Conservation (phyloP, 1,140 invertebrate species). For the Tetraneura akinire region DNA sequence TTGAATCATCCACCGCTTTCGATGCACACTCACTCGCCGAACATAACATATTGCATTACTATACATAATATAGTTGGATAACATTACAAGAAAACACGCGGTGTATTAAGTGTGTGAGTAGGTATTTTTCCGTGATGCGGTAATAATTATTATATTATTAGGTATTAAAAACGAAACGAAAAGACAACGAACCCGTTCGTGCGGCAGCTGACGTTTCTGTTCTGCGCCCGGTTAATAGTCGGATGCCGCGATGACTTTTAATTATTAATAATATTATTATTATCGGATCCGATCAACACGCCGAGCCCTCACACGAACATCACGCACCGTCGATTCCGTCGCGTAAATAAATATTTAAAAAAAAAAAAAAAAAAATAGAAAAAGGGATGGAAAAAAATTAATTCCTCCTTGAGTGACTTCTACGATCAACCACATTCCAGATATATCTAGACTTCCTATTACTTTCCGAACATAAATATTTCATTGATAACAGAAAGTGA, state of each 20-base stretch:
- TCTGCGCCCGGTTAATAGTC: neutral
- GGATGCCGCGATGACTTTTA: neutral
- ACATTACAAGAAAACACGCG: too few relatives aligned
- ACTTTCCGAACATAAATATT: too few relatives aligned
- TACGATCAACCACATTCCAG: too few relatives aligned
- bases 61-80: neutral
- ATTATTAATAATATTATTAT: too few relatives aligned
- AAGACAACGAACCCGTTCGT: conserved; percentile 4
- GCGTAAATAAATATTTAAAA: too few relatives aligned
- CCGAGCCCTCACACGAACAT: too few relatives aligned
- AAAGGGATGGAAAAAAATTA: too few relatives aligned
- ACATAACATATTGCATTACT: neutral
- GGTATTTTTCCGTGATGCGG: neutral
- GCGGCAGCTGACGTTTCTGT: neutral
- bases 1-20: conserved; percentile 44
- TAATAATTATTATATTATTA: neutral
- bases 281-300: neutral
- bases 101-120: neutral
- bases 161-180: neutral
- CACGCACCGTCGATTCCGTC: too few relatives aligned
- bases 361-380: too few relatives aligned
- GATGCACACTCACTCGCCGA: neutral
- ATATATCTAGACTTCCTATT: too few relatives aligned
- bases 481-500: too few relatives aligned
- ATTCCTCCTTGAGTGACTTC: too few relatives aligned